Percentiles rank a stretch among this genome's conserved stretches.
phyloP scores from a whole-genome alignment of 2,888 invertebrate species.

The Diplazon laetatorius region DNA sequence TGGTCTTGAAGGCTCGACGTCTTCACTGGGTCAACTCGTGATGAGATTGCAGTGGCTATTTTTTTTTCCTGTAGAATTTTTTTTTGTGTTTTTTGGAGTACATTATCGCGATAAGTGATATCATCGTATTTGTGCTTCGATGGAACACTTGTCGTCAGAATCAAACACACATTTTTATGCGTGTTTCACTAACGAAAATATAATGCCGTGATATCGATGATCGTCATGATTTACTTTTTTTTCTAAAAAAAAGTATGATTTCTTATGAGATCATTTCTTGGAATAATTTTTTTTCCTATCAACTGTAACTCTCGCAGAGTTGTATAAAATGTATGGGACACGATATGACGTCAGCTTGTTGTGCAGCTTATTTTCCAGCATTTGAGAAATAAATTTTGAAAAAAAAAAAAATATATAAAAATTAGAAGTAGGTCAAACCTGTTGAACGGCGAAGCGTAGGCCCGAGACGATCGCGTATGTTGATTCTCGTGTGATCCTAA shows the following conservation, averaged over 20 bases:
- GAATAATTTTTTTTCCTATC: neutral
- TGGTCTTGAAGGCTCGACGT: too few relatives aligned
- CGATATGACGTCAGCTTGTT: slow-evolving; percentile 45
- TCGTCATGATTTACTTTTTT: neutral
- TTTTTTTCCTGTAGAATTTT: too few relatives aligned
- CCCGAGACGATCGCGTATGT: slow-evolving; percentile 56
- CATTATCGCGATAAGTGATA: too few relatives aligned
- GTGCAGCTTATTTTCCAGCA: slow-evolving; percentile 15
- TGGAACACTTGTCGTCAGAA: neutral
- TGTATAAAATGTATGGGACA: slow-evolving; percentile 24
- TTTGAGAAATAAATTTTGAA: slow-evolving; percentile 46
- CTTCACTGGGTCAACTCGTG: too few relatives aligned
- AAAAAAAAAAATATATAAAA: slow-evolving; percentile 9
- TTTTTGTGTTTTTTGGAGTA: too few relatives aligned
- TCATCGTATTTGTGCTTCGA: too few relatives aligned
- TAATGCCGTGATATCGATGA: neutral
- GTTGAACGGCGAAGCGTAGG: slow-evolving; percentile 57
- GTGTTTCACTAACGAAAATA: too few relatives aligned
- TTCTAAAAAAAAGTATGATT: neutral
- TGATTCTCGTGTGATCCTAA: slow-evolving; percentile 52
- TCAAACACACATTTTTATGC: too few relatives aligned
- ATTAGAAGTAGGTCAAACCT: slow-evolving; percentile 56
- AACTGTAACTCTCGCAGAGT: neutral
- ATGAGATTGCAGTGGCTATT: too few relatives aligned
- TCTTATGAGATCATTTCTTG: too few relatives aligned